phyloP scores from a whole-genome alignment of 2,797 vertebrate genomes.

The Meriones psammophilus region DNA sequence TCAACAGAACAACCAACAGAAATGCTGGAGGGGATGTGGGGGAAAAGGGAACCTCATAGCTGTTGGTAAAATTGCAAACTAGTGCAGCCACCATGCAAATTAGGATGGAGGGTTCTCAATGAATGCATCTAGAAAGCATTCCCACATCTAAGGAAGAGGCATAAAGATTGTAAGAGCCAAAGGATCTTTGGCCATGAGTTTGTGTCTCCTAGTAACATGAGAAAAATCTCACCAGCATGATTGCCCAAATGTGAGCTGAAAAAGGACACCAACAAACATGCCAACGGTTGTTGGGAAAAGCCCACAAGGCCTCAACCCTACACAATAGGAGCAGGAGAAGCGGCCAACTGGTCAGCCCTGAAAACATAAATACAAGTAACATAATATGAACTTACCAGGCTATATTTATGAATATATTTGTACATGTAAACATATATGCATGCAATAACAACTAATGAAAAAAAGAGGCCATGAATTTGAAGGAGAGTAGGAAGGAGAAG shows the following conservation, averaged over 20 bases:
- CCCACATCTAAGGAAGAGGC: not conserved
- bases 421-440: not conserved
- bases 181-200: not conserved
- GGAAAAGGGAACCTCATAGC: not conserved
- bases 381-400: not conserved
- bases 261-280: not conserved
- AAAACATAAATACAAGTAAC: not conserved
- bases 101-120: not conserved
- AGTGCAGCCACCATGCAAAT: not conserved
- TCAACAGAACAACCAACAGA: not conserved
- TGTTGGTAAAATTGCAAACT: not conserved
- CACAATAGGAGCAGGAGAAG: not conserved
- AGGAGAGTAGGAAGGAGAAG: not conserved
- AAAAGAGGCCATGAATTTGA: not conserved
- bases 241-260: not conserved
- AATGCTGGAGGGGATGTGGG: not conserved
- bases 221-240: not conserved
- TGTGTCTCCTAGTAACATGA: not conserved
- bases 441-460: not conserved
- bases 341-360: not conserved
- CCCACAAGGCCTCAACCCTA: not conserved
- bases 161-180: not conserved
- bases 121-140: not conserved
- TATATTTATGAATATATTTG: not conserved
- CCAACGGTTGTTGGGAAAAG: no score